Conservation (phyloP, 2,888 invertebrate species). For the Cryptocephalus moraei region DNA sequence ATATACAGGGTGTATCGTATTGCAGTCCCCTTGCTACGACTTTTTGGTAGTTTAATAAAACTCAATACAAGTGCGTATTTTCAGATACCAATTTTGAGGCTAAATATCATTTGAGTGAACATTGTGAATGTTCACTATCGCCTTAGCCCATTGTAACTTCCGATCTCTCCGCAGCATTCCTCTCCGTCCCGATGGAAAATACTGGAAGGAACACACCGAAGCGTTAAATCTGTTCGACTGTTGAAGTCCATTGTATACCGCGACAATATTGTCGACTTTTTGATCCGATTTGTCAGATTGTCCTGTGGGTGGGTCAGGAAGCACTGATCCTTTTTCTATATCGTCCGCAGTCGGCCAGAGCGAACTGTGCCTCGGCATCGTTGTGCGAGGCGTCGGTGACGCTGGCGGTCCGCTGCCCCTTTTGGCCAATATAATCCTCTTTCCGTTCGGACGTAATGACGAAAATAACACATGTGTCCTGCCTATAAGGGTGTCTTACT, state of each 20-base stretch:
- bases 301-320: neutral
- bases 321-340: slow-evolving; percentile 38
- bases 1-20: too few relatives aligned
- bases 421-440: slow-evolving; percentile 37
- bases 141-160: too few relatives aligned
- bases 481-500: slow-evolving; percentile 38
- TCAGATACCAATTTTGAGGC: too few relatives aligned
- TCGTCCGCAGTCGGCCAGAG: slow-evolving; percentile 27
- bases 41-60: too few relatives aligned
- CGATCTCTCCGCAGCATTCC: neutral
- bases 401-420: slow-evolving; percentile 10
- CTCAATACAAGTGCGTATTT: too few relatives aligned
- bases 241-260: slow-evolving; percentile 34
- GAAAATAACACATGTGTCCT: slow-evolving; percentile 40
- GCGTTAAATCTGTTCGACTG: slow-evolving; percentile 32
- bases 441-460: slow-evolving; percentile 38
- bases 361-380: neutral
- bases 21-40: too few relatives aligned
- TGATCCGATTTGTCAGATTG: slow-evolving; percentile 40
- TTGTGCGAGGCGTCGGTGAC: slow-evolving; percentile 2
- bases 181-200: neutral
- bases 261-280: slow-evolving; percentile 43
- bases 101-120: too few relatives aligned
- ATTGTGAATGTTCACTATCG: too few relatives aligned
- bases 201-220: slow-evolving; percentile 25